phyloP scores from a whole-genome alignment of 2,797 vertebrate genomes.

The Sarcophilus harrisii region DNA sequence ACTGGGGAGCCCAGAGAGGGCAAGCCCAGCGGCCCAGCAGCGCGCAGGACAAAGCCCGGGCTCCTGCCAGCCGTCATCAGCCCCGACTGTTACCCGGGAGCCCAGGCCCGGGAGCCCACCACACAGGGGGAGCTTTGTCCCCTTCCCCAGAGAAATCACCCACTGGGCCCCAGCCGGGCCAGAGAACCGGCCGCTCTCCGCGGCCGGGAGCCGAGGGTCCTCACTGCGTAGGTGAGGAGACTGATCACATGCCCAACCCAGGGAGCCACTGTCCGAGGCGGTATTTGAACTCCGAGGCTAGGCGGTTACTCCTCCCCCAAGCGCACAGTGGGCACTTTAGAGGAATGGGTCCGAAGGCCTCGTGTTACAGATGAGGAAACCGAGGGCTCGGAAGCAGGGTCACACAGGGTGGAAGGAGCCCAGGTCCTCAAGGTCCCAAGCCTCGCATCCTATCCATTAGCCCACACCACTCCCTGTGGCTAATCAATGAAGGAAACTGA shows the following conservation, averaged over 20 bases:
- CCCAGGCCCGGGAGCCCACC: neutral
- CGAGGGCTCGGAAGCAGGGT: neutral
- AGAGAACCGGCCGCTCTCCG: no score
- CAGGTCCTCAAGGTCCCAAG: neutral
- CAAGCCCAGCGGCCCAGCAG: neutral
- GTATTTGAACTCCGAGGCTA: neutral
- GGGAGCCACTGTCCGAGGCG: neutral
- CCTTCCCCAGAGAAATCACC: neutral
- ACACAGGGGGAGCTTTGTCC: neutral
- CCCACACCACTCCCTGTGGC: neutral
- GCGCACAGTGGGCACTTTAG: neutral
- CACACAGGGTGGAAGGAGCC: neutral
- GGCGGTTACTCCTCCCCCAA: no score
- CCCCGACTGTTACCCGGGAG: neutral
- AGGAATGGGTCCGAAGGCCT: neutral
- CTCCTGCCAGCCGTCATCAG: neutral
- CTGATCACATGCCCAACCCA: neutral
- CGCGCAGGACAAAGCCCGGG: neutral
- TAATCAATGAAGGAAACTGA: neutral
- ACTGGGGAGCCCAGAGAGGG: neutral
- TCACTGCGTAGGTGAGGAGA: no score
- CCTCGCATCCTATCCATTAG: neutral
- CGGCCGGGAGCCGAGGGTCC: no score
- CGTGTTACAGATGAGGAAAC: neutral
- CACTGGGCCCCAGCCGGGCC: neutral